Evolutionary conservation across 2,888 invertebrate species (phyloP).

Genomic region (Rambutsinella grinnellia): DNA sequence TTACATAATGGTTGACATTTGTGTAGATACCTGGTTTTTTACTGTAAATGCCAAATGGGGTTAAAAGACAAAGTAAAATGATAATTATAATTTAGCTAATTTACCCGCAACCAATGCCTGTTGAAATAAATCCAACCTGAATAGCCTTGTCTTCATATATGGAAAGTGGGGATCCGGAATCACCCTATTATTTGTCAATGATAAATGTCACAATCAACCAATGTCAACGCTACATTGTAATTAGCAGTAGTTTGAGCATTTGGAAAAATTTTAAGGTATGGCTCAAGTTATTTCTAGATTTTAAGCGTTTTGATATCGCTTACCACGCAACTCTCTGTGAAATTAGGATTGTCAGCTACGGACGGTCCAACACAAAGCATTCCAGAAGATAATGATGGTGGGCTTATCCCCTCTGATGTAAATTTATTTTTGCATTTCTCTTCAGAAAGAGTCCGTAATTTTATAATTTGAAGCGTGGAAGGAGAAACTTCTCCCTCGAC

Average conservation of each 20-base stretch:
- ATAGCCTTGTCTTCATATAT: slow-evolving; percentile 11
- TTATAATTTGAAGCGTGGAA: slow-evolving; percentile 26
- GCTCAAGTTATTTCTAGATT: too few relatives aligned
- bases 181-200: not conserved
- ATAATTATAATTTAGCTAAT: not conserved
- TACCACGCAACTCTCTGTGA: slow-evolving; percentile 14
- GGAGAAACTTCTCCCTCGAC: slow-evolving; percentile 5
- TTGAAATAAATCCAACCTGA: slow-evolving; percentile 29
- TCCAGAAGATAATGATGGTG: slow-evolving; percentile 18
- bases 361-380: slow-evolving; percentile 36
- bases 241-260: too few relatives aligned
- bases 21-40: slow-evolving; percentile 12
- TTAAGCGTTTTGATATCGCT: not conserved
- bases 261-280: too few relatives aligned
- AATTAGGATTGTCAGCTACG: not conserved
- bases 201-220: not conserved
- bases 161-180: slow-evolving; percentile 20
- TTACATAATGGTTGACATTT: not conserved
- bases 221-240: too few relatives aligned
- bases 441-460: slow-evolving; percentile 9
- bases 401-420: slow-evolving; percentile 12
- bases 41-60: not conserved
- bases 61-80: not conserved
- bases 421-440: slow-evolving; percentile 29
- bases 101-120: slow-evolving; percentile 43